Conservation (phyloP, 1,140 invertebrate species). For the Phenacoccus solenopsis region DNA sequence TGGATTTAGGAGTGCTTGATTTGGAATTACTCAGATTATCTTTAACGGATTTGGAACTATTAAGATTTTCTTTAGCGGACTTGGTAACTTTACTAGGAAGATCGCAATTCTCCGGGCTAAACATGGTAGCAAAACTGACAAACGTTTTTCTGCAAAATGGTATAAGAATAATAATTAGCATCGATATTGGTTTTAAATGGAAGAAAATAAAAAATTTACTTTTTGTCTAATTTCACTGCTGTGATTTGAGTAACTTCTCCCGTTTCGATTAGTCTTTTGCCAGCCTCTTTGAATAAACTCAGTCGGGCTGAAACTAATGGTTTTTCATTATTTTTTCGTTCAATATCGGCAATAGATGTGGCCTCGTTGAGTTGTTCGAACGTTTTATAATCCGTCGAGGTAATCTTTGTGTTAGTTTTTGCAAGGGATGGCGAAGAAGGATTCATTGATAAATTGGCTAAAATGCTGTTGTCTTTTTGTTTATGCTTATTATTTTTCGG, state of each 20-base stretch:
- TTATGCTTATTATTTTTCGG: constrained; percentile 45
- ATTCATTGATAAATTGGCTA: constrained; percentile 4
- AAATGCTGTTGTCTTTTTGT: constrained; percentile 35
- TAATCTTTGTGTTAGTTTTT: neutral
- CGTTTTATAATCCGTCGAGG: neutral
- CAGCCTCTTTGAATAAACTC: neutral
- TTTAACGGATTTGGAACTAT: too few species aligned
- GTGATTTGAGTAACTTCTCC: neutral
- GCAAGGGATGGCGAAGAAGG: neutral
- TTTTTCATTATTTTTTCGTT: neutral
- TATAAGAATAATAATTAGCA: neutral
- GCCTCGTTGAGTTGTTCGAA: neutral
- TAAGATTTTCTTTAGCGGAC: too few species aligned
- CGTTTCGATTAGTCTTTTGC: neutral
- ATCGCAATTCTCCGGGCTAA: neutral
- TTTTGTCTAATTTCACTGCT: neutral
- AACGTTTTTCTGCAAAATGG: neutral
- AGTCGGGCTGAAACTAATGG: neutral
- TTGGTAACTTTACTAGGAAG: neutral
- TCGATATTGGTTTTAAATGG: too few species aligned
- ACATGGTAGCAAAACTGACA: neutral
- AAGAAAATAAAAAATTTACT: neutral
- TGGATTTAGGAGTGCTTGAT: too few species aligned
- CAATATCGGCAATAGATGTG: neutral
- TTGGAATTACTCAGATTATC: too few species aligned